phyloP scores from a whole-genome alignment of 2,113 vertebrate species.

The Oncorhynchus keta region DNA sequence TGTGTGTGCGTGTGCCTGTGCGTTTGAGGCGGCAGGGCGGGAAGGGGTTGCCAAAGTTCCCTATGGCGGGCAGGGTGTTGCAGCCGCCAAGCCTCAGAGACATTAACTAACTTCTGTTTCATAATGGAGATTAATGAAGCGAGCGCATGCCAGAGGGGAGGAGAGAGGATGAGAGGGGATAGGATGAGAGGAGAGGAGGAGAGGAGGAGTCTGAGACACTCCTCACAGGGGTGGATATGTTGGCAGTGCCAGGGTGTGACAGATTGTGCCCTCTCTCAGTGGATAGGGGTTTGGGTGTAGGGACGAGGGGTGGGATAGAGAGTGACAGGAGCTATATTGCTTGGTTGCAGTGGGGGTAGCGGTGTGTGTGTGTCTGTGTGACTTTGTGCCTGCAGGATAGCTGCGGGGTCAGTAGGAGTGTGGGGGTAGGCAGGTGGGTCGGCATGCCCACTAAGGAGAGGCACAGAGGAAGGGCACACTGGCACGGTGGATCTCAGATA shows the following conservation, averaged over 20 bases:
- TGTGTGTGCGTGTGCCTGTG: neutral
- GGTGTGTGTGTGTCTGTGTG: neutral
- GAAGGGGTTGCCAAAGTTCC: conserved; percentile 42
- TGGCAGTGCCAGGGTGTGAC: conserved; percentile 35
- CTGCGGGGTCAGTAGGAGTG: no score
- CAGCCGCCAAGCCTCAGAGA: conserved; percentile 66
- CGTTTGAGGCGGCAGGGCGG: conserved; percentile 8
- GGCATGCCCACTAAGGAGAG: no score
- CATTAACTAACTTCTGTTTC: conserved; percentile 80
- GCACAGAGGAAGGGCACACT: no score
- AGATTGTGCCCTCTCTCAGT: conserved; percentile 46
- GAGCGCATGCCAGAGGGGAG: conserved; percentile 40
- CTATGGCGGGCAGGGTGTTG: conserved; percentile 52
- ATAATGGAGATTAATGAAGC: conserved; percentile 81
- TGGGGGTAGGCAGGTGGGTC: no score
- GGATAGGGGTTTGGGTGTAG: conserved; percentile 36
- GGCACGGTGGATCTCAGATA: no score
- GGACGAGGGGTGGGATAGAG: conserved; percentile 20
- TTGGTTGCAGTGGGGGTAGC: neutral
- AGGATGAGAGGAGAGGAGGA: conserved; percentile 4
- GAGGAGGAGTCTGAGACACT: conserved; percentile 9
- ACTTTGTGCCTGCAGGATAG: no score
- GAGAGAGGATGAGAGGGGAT: neutral
- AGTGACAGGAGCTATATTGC: conserved; percentile 23
- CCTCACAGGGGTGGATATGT: neutral